A percentile compares a stretch with the other conserved stretches of the same genome.
Evolutionary conservation across 2,888 invertebrate genomes (phyloP).

Genomic region (Pinctada fucata): DNA sequence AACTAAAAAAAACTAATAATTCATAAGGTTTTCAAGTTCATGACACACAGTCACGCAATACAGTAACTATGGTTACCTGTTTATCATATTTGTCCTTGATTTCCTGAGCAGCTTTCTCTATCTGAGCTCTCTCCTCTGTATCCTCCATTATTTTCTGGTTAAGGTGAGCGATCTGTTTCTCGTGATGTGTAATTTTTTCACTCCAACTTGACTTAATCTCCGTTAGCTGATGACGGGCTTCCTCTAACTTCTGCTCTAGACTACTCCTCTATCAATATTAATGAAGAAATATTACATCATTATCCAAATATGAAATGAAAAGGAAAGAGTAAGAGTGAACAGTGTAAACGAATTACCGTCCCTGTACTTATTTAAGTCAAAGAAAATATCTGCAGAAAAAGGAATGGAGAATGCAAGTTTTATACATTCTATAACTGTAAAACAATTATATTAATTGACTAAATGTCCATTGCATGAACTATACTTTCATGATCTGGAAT

Average conservation of each 20-base stretch:
- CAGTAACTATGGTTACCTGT: constrained; percentile 66
- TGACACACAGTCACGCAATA: no score
- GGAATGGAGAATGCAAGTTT: no score
- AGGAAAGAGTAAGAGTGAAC: no score
- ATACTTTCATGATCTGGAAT: no score
- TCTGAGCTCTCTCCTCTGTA: constrained; percentile 83
- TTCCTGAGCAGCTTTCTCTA: constrained; percentile 52
- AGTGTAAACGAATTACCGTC: no score
- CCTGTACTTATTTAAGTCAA: no score
- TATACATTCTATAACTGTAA: no score
- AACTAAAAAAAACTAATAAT: no score
- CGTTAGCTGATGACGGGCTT: constrained; percentile 89
- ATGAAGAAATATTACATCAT: background rate
- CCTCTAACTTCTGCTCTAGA: constrained; percentile 87
- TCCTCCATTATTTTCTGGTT: constrained; percentile 76
- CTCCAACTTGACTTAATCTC: constrained; percentile 96
- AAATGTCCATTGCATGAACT: no score
- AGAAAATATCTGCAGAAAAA: no score
- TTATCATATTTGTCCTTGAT: constrained; percentile 60
- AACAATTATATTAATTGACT: no score
- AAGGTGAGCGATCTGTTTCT: constrained; percentile 87
- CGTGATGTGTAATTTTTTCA: constrained; percentile 90
- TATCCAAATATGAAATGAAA: background rate
- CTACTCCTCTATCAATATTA: constrained; percentile 55
- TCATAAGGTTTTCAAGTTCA: no score